Evolutionary conservation across 1,140 invertebrate species (phyloP), one percentile per base, ranked within the genome.

Genomic region (Drosophila subobscura): DNA sequence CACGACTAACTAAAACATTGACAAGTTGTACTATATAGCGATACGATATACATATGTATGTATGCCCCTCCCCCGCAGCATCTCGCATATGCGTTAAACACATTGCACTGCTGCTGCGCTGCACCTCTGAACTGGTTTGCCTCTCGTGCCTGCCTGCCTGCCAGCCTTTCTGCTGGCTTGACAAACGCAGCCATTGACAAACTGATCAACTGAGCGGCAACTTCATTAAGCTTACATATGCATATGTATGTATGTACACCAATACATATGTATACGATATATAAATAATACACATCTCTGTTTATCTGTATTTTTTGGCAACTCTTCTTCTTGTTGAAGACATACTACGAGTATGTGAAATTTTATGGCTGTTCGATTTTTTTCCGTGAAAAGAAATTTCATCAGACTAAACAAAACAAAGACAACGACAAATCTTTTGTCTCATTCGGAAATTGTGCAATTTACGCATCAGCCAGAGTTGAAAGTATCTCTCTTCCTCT

Each of bases 1-100:
- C 64, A 80, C 83, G 81, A 86, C 81, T 85, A 81, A 77, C 81
- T 86, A 78, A 77, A 86, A 84, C 81, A 80, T 86, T 80, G 81
- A 85, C 81, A 86, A 85, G 71, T 85, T 76, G 81, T 86, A 77
- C 73, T 65, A 77, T 65, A 81, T 78, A 78, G 57, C 54, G 22
- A 12, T 40, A 25, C 22, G 33, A 50, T 44, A 41, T 20, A 37
- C 29, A 50, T 41, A 47, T 37, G 46, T 41, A 47, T 37, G 46
- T 37, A 41, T 16, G n/a, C 33, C 37, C 16, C 23, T 40, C 63
- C 49, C 53, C 47, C 44, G 50, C 63, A 65, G 60, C 60, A 56
- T 64, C 46, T 70, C 53, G 55, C 73, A 76, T 76, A 76, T 76
- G 72, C 72, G 72, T 76, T 76, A 75, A 76, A 53, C 72, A 68